Evolutionary conservation across 2,113 vertebrate species (phyloP).

Genomic region (Neogobius melanostomus): DNA sequence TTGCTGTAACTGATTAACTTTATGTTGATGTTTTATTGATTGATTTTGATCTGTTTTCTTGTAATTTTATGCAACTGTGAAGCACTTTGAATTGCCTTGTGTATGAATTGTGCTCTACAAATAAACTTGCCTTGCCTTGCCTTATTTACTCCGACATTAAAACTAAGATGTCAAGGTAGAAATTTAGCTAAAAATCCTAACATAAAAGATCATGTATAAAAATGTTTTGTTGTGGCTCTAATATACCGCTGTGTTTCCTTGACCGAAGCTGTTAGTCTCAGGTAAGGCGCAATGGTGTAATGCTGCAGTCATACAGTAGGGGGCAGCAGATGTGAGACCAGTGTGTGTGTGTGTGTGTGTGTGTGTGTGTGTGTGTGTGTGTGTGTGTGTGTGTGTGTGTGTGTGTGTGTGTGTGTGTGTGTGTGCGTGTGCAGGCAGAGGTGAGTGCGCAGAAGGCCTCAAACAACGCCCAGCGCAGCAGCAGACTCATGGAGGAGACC

Average conservation of each 20-base stretch:
- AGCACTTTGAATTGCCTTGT: no score
- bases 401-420: not conserved
- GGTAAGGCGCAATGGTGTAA: conserved; percentile 63
- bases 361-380: not conserved
- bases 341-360: not conserved
- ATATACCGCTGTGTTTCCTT: conserved; percentile 58
- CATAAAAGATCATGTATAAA: no score
- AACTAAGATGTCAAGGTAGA: no score
- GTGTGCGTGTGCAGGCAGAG: conserved; percentile 72
- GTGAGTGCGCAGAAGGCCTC: conserved; percentile 77
- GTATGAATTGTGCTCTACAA: no score
- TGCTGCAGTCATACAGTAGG: not conserved
- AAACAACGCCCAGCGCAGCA: conserved; percentile 69
- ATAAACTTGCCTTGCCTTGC: no score
- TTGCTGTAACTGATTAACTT: no score
- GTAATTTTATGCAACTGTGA: no score
- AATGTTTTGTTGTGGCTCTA: no score
- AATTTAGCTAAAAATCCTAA: no score
- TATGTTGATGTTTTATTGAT: no score
- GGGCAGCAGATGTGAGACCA: not conserved
- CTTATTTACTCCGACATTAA: no score
- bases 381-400: not conserved
- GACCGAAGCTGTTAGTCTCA: conserved; percentile 75
- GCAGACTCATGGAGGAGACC: conserved; percentile 76
- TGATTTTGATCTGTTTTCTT: no score